These are phyloP conservation scores for Serranus cabrilla DNA, from an alignment of 2,797 vertebrate species.

Conservation along the genomic window DNA sequence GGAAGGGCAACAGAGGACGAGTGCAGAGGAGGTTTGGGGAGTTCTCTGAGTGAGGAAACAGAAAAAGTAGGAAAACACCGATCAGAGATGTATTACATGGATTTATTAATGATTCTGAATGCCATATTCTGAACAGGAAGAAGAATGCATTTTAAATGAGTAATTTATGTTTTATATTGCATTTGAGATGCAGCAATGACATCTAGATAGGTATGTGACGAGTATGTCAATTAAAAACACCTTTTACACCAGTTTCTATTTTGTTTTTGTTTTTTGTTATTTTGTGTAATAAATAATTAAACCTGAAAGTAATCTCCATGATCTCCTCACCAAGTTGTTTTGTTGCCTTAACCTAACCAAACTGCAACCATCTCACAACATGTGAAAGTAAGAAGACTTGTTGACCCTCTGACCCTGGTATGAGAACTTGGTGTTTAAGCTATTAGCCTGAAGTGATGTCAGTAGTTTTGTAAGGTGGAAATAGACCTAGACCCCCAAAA, in stretches of 20 bases:
- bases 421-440: not conserved
- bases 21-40: conserved; percentile 62
- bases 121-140: not conserved
- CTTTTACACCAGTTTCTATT: not conserved
- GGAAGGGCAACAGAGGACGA: conserved; percentile 88
- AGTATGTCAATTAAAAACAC: not conserved
- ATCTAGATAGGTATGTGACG: not conserved
- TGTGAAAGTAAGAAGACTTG: no score
- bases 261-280: no score
- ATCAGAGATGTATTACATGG: not conserved
- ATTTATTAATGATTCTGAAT: not conserved
- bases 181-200: not conserved
- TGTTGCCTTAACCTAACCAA: no score
- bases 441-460: not conserved
- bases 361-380: no score
- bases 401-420: no score
- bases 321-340: no score
- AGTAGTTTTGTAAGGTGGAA: not conserved
- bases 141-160: not conserved
- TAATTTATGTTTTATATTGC: not conserved
- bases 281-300: no score
- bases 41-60: conserved; percentile 42
- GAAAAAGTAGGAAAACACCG: conserved; percentile 12
- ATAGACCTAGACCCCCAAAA: not conserved
- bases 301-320: no score